These are phyloP conservation scores for Tringa solitaria DNA, from an alignment of 2,113 vertebrate genomes.

Conservation along the genomic window DNA sequence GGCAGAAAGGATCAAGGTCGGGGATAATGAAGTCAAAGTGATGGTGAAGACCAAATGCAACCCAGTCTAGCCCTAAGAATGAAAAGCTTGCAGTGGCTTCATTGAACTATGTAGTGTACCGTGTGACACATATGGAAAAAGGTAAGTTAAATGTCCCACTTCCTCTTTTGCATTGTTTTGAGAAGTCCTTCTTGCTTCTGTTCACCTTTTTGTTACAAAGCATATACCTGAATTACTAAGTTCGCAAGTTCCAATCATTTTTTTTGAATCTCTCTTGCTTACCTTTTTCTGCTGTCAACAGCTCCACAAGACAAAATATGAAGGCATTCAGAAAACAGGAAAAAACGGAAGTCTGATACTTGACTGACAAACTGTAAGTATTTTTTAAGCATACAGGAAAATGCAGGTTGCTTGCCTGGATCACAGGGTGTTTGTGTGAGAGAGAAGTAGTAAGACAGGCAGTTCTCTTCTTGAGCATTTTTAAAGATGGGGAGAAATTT, in stretches of 20 bases:
- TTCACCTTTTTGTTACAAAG: not conserved
- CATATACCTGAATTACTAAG: not conserved
- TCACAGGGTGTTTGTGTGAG: not conserved
- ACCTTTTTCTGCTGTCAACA: not conserved
- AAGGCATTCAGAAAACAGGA: not conserved
- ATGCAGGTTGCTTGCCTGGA: not conserved
- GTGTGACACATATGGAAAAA: accelerated
- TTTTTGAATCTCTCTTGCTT: not conserved
- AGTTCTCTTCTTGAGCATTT: not conserved
- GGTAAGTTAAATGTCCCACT: not conserved
- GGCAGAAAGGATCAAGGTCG: conserved; percentile 13
- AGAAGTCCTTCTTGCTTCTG: not conserved
- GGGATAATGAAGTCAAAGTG: not conserved
- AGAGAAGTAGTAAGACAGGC: not conserved
- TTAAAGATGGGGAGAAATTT: not conserved
- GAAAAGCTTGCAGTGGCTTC: not conserved
- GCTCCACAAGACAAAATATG: not conserved
- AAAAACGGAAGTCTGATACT: not conserved
- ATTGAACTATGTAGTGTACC: not conserved
- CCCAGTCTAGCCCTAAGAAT: not conserved
- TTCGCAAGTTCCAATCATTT: not conserved
- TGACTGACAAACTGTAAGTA: not conserved
- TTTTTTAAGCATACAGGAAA: not conserved
- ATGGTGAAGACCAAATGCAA: not conserved
- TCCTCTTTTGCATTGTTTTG: not conserved